Evolutionary conservation across 64 coral and sea anemone genomes (phyloP).

Genomic region (Montipora efflorescens): DNA sequence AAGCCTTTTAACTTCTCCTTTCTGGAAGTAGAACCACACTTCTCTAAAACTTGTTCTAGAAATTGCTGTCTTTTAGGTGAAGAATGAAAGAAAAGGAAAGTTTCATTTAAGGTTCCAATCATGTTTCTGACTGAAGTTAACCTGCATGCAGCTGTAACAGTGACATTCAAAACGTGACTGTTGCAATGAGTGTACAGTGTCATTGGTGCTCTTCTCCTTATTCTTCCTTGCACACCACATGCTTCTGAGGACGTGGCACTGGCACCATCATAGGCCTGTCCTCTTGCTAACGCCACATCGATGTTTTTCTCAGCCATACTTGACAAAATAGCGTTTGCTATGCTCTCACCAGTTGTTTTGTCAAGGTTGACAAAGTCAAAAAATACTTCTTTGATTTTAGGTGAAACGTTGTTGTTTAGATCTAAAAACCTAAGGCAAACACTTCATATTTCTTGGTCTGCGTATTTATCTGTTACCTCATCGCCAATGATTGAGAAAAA

Average conservation of each 20-base stretch:
- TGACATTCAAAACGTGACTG: slow-evolving; percentile 56
- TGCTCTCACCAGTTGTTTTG: slow-evolving; percentile 42
- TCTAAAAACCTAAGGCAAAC: slow-evolving; percentile 66
- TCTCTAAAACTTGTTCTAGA: slow-evolving; percentile 49
- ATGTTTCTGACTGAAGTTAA: slow-evolving; percentile 39
- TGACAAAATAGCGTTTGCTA: slow-evolving; percentile 54
- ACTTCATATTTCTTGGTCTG: slow-evolving; percentile 71
- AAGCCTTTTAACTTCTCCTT: slow-evolving; percentile 58
- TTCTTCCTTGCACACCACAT: slow-evolving; percentile 45
- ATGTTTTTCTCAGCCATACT: slow-evolving; percentile 63
- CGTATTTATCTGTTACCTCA: slow-evolving; percentile 60
- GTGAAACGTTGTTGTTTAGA: slow-evolving; percentile 18
- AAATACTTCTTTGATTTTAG: slow-evolving; percentile 71
- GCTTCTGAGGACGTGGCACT: slow-evolving; percentile 31
- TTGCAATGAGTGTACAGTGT: slow-evolving; percentile 50
- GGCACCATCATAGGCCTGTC: slow-evolving; percentile 66
- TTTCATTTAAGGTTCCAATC: slow-evolving; percentile 36
- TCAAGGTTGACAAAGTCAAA: slow-evolving; percentile 61
- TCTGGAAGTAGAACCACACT: slow-evolving; percentile 13
- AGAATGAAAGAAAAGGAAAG: slow-evolving; percentile 44
- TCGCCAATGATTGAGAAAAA: slow-evolving; percentile 11
- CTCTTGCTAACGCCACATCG: slow-evolving; percentile 66
- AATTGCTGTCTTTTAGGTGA: slow-evolving; percentile 35
- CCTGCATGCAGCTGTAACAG: slow-evolving; percentile 31
- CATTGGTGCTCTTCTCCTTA: slow-evolving; percentile 35